phyloP scores from a whole-genome alignment of 2,113 vertebrate genomes.

The Bettongia penicillata region DNA sequence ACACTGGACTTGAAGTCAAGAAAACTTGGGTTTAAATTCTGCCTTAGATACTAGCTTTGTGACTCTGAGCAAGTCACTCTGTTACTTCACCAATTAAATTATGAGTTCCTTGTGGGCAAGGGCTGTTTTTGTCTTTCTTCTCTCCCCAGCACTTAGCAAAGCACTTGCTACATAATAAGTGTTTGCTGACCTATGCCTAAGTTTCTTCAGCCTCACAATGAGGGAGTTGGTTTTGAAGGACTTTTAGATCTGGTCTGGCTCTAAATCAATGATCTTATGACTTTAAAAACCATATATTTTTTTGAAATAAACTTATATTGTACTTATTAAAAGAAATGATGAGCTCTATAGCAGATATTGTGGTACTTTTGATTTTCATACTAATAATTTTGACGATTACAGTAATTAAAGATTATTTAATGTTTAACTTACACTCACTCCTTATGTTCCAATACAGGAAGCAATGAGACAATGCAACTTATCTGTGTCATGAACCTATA shows the following conservation, averaged over 20 bases:
- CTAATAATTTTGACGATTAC: background rate
- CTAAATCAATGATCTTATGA: background rate
- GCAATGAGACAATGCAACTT: background rate
- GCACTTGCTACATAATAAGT: background rate
- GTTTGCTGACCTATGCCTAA: background rate
- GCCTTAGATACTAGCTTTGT: background rate
- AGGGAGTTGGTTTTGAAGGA: background rate
- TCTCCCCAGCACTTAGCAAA: background rate
- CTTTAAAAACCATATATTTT: background rate
- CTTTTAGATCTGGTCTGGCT: background rate
- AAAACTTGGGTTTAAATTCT: background rate
- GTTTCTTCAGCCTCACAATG: background rate
- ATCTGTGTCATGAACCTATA: background rate
- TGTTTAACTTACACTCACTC: background rate
- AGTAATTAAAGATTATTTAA: background rate
- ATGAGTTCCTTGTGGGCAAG: background rate
- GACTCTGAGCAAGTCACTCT: background rate
- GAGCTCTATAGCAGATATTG: background rate
- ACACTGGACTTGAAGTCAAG: background rate
- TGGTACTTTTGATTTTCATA: background rate
- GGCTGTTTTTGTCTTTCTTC: background rate
- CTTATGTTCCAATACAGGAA: background rate
- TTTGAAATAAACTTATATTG: background rate
- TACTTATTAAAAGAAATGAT: background rate
- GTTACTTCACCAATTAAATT: background rate